Evolutionary conservation across 92 coral and sea anemone species (phyloP).

Genomic region (Paramuricea clavata): DNA sequence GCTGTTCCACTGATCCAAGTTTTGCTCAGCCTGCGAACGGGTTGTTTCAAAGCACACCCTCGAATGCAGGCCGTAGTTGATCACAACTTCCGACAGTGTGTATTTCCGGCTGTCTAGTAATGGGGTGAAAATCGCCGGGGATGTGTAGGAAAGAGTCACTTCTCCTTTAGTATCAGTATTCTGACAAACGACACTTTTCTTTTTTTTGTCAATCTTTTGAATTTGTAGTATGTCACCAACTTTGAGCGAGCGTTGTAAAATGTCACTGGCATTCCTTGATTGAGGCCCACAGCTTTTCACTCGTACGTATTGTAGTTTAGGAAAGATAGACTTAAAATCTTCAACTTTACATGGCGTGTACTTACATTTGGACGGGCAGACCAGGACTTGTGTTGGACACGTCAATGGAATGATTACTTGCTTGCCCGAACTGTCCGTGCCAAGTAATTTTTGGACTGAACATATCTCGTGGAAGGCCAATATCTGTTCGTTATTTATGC

Average conservation of each 20-base stretch:
- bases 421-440: slow-evolving; percentile 74
- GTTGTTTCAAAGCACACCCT: neutral
- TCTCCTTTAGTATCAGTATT: neutral
- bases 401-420: slow-evolving; percentile 79
- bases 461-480: slow-evolving; percentile 75
- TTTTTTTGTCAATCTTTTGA: neutral
- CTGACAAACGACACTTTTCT: neutral
- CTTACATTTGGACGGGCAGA: slow-evolving; percentile 66
- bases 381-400: slow-evolving; percentile 82
- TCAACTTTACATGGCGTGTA: neutral
- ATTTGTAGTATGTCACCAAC: neutral
- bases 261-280: neutral
- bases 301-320: neutral
- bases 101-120: neutral
- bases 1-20: neutral
- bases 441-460: slow-evolving; percentile 77
- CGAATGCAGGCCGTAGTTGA: neutral
- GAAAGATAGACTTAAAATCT: neutral
- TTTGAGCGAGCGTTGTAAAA: neutral
- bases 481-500: slow-evolving; percentile 88
- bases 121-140: neutral
- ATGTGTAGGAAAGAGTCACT: neutral
- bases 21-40: neutral
- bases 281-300: neutral
- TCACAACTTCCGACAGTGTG: neutral